A percentile compares a stretch with the other conserved stretches of the same genome.
phyloP scores from a whole-genome alignment of 2,113 vertebrate species.

The Puntigrus tetrazona region DNA sequence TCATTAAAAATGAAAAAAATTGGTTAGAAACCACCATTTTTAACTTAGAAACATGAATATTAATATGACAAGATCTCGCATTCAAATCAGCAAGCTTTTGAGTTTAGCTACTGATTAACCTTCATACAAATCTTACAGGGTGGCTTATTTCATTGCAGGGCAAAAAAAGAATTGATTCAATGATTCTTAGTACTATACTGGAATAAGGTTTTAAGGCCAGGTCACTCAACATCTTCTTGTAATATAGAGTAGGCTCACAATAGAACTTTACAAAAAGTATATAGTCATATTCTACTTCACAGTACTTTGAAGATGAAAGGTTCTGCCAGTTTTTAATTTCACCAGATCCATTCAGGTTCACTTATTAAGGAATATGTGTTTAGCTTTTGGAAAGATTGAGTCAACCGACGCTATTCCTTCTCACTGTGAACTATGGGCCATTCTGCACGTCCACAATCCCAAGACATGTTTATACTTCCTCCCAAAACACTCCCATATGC shows the following conservation, averaged over 20 bases:
- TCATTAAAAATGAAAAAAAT: too few relatives aligned
- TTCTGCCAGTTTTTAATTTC: not conserved
- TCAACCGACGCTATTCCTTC: not conserved
- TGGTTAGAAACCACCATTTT: too few relatives aligned
- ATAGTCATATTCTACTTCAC: not conserved
- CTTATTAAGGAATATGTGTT: not conserved
- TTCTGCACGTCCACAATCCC: slow-evolving; percentile 5
- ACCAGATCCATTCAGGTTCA: not conserved
- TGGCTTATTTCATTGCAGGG: too few relatives aligned
- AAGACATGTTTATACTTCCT: slow-evolving; percentile 24
- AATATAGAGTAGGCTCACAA: not conserved
- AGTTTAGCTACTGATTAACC: too few relatives aligned
- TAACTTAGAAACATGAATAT: too few relatives aligned
- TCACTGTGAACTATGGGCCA: not conserved
- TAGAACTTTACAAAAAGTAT: not conserved
- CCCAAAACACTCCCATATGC: not conserved
- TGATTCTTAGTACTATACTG: not conserved
- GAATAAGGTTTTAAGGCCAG: not conserved
- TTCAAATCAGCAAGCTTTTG: too few relatives aligned
- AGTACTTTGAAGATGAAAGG: not conserved
- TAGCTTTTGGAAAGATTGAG: not conserved
- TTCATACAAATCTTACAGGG: too few relatives aligned
- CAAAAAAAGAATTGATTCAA: too few relatives aligned
- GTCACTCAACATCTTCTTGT: not conserved
- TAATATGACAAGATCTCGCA: too few relatives aligned